phyloP scores from a whole-genome alignment of 1,140 invertebrate species.

The Platyura marginata region DNA sequence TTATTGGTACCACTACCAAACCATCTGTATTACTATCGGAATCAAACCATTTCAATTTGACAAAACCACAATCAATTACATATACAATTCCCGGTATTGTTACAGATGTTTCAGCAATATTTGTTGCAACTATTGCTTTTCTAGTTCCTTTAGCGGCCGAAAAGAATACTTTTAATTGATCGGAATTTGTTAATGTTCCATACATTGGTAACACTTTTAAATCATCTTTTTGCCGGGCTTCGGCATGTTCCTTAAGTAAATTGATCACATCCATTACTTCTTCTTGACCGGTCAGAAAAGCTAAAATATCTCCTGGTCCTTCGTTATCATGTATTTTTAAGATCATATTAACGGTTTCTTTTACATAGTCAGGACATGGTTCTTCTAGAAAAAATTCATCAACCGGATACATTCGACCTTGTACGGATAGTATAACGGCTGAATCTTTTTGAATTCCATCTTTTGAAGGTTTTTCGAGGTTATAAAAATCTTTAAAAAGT shows the following conservation, averaged over 20 bases:
- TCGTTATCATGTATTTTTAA: slow-evolving; percentile 79
- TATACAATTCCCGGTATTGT: slow-evolving; percentile 66
- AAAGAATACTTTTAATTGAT: slow-evolving; percentile 81
- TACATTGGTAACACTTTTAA: slow-evolving; percentile 82
- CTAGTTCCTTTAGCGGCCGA: slow-evolving; percentile 49
- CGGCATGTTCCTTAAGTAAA: slow-evolving; percentile 43
- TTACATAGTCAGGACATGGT: slow-evolving; percentile 80
- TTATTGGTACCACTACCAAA: slow-evolving; percentile 67
- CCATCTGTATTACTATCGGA: slow-evolving; percentile 66
- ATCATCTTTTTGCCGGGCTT: slow-evolving; percentile 33
- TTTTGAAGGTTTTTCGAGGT: slow-evolving; percentile 26
- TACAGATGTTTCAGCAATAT: slow-evolving; percentile 94
- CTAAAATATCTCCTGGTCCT: slow-evolving; percentile 70
- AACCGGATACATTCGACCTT: slow-evolving; percentile 78
- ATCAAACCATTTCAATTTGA: slow-evolving; percentile 88
- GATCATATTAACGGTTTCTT: slow-evolving; percentile 66
- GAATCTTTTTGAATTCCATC: slow-evolving; percentile 37
- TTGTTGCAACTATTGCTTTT: slow-evolving; percentile 91
- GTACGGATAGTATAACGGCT: slow-evolving; percentile 67
- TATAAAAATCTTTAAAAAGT: slow-evolving; percentile 74
- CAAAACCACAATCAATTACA: slow-evolving; percentile 92
- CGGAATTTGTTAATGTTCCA: slow-evolving; percentile 63
- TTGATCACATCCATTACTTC: slow-evolving; percentile 64
- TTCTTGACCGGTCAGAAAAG: slow-evolving; percentile 88
- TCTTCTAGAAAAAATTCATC: slow-evolving; percentile 71